Percentiles rank a stretch among this genome's conserved stretches.
These are phyloP conservation scores for Tupaia tana DNA, from an alignment of 2,113 vertebrate genomes.

Conservation along the genomic window DNA sequence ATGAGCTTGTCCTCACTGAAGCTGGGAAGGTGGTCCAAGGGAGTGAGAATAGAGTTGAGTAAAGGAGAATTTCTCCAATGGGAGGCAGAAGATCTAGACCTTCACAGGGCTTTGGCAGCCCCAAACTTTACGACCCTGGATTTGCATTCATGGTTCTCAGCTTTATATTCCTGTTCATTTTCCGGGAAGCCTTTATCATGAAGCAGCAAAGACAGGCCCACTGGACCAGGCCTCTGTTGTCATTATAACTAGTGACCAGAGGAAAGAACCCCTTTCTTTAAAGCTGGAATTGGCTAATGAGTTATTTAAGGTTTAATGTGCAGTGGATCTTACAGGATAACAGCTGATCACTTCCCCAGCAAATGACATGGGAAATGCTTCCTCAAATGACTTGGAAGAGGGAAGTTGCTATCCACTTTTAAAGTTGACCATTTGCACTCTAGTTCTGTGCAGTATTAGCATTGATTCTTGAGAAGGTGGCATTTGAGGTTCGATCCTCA, in stretches of 20 bases:
- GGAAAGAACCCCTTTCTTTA: not conserved
- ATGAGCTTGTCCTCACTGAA: not conserved
- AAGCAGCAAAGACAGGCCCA: not conserved
- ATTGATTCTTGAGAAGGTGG: not conserved
- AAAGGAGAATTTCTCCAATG: fast-evolving
- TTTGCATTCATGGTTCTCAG: not conserved
- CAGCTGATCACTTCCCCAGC: not conserved
- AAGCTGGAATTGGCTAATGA: not conserved
- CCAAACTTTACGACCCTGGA: not conserved
- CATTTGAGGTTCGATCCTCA: not conserved
- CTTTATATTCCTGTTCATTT: not conserved
- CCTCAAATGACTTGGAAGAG: not conserved
- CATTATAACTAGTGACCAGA: not conserved
- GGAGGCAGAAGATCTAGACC: fast-evolving
- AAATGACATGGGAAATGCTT: no score
- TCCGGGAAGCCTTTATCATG: not conserved
- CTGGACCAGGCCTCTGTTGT: no score
- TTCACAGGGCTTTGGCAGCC: not conserved
- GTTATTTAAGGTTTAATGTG: not conserved
- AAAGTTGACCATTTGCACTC: not conserved
- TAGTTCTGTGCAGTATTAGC: not conserved
- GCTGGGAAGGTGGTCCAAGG: no score
- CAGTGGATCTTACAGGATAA: not conserved
- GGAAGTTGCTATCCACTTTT: not conserved
- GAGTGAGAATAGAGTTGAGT: not conserved